phyloP scores from a whole-genome alignment of 1,140 invertebrate genomes.

The Dendroctonus ponderosae region DNA sequence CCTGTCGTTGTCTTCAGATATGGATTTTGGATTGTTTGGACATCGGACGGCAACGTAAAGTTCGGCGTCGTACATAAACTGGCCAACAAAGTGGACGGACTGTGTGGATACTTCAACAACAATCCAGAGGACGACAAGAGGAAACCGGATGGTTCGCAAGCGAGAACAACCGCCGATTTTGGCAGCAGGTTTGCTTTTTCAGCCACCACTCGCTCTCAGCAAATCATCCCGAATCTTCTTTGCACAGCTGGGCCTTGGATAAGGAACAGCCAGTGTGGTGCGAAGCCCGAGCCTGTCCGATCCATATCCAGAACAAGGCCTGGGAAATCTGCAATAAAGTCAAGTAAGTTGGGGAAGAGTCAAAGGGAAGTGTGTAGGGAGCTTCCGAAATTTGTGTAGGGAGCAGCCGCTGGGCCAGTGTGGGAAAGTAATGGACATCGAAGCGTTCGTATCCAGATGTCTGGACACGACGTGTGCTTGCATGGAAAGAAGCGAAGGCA shows the following conservation, averaged over 20 bases:
- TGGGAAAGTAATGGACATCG: conserved; percentile 58
- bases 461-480: conserved; percentile 73
- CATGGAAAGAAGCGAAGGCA: conserved; percentile 51
- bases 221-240: not conserved
- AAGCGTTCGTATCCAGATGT: conserved; percentile 69
- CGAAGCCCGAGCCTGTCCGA: conserved; percentile 58
- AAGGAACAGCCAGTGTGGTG: conserved; percentile 56
- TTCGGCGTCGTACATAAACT: conserved; percentile 67
- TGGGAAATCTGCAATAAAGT: conserved; percentile 62
- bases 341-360: conserved; percentile 48
- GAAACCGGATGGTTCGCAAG: conserved; percentile 63
- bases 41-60: conserved; percentile 66
- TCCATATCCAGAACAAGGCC: conserved; percentile 59
- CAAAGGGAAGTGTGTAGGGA: not conserved
- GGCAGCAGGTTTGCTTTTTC: conserved; percentile 56
- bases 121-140: conserved; percentile 65
- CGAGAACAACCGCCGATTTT: conserved; percentile 66
- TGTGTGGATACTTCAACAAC: conserved; percentile 77
- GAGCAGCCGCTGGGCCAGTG: conserved; percentile 63
- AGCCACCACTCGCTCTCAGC: too few species aligned
- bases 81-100: conserved; percentile 64
- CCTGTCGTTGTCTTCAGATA: conserved; percentile 50
- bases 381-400: conserved; percentile 47
- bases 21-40: conserved; percentile 72
- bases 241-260: conserved; percentile 60